These are phyloP conservation scores for Eristalis arbustorum DNA, from an alignment of 2,888 invertebrate genomes.

Conservation along the genomic window DNA sequence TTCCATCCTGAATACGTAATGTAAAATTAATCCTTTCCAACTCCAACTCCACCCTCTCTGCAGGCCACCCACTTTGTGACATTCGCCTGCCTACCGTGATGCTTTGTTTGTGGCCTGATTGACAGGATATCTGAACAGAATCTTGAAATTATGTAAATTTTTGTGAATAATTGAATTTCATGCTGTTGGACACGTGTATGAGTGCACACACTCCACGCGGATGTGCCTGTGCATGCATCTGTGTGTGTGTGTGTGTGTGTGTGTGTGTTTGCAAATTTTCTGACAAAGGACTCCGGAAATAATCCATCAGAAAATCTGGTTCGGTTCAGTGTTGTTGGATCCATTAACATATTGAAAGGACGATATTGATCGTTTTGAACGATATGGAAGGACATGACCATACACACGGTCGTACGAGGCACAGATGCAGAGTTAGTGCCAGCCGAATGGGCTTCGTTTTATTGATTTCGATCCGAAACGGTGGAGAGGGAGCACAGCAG, in stretches of 20 bases:
- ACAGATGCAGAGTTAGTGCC: conserved; percentile 38
- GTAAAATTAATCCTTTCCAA: conserved; percentile 53
- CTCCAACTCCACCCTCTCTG: background rate
- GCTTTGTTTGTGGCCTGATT: conserved; percentile 55
- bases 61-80: background rate
- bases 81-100: background rate
- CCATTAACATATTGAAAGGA: conserved; percentile 61
- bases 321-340: conserved; percentile 46
- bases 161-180: conserved; percentile 62
- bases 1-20: conserved; percentile 40
- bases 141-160: conserved; percentile 70
- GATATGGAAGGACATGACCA: conserved; percentile 39
- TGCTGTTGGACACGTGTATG: conserved; percentile 1
- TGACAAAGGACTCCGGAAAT: conserved; percentile 51
- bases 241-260: background rate
- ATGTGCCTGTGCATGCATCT: background rate
- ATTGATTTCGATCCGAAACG: conserved; percentile 56
- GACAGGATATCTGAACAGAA: conserved; percentile 63
- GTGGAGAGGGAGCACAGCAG: no score
- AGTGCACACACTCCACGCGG: background rate
- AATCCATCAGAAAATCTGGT: conserved; percentile 50
- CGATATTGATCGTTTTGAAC: conserved; percentile 43
- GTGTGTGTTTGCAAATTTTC: conserved; percentile 19
- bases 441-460: conserved; percentile 58
- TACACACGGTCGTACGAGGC: background rate